Evolutionary conservation across 1,140 invertebrate species (phyloP), one percentile per base, ranked within the genome.

Genomic region (Caerostris darwini): DNA sequence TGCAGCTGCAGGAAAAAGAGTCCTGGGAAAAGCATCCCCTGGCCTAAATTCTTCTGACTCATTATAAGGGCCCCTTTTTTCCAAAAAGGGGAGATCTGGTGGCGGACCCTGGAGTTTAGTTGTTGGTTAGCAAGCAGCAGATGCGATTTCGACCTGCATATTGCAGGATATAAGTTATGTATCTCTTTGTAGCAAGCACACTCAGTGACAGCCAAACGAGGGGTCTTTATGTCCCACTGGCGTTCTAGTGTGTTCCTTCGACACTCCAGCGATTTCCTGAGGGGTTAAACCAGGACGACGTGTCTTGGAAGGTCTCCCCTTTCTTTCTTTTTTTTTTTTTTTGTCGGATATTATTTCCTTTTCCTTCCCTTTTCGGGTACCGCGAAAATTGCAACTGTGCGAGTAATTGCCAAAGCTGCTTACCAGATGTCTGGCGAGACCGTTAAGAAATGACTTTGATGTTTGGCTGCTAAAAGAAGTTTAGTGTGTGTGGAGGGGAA

Each of bases 11-110:
- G 58, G 61, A 64, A 88, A 54, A 64, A 58, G 54, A 54, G 82
- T 57, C 86, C 86, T 88, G 86, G 86, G 86, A 88, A 64, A 64
- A 10, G 50, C 6, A 58, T 58, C 86, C 86, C 86, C 54, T 88
- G 86, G 59, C 86, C 86, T 67, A 88, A 61, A 88, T 88, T 88
- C 86, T 88, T 53, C 86, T 88, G 86, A 88, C 58, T 88, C 86
- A 88, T 88, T 53, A n/a, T 7, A 50, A 3, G 69, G 34, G 61
- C 14, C n/a, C 61, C 61, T 12, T 77, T 10, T 34, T 19, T 57
- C n/a, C 17, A 85, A 85, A 85, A 19, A 34, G 82, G 82, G 19
- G 7, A 85, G 82, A 19, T 67, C n/a, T 67, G 64, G 10, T 14
- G 17, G 34, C 8, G 14, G 14, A 12, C 8, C 69, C n/a, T n/a